Percentiles rank a stretch among this genome's conserved stretches.
phyloP scores from a whole-genome alignment of 30 jellyfish, hydroid and myxozoan species.

The Hydractinia symbiolongicarpus region DNA sequence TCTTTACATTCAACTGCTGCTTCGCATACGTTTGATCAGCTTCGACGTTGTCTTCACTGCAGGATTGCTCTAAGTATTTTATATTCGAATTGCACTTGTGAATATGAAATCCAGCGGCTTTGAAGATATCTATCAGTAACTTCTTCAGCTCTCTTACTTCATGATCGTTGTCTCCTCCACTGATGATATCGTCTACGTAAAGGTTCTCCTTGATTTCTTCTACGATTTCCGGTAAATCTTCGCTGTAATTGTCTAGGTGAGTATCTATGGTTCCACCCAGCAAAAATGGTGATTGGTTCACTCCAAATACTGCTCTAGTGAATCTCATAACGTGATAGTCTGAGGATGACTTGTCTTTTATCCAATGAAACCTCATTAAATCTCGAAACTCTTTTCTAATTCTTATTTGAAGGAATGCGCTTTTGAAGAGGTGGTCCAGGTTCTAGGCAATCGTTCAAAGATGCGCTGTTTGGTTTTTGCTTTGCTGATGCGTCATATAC shows the following conservation, averaged over 20 bases:
- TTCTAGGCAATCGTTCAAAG: constrained; percentile 64
- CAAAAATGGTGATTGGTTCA: constrained; percentile 42
- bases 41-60: not conserved
- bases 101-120: constrained; percentile 39
- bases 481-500: constrained; percentile 58
- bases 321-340: constrained; percentile 30
- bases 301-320: constrained; percentile 48
- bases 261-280: constrained; percentile 41
- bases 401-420: constrained; percentile 46
- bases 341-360: constrained; percentile 28
- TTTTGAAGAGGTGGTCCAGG: constrained; percentile 62
- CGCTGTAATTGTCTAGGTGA: constrained; percentile 31
- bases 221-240: constrained; percentile 17
- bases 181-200: constrained; percentile 52
- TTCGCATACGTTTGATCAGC: constrained; percentile 38
- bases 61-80: constrained; percentile 18
- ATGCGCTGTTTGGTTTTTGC: constrained; percentile 26
- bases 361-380: constrained; percentile 40
- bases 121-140: constrained; percentile 26
- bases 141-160: constrained; percentile 33
- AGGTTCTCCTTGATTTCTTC: constrained; percentile 40
- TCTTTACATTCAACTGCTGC: constrained; percentile 39
- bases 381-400: constrained; percentile 50
- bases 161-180: constrained; percentile 36
- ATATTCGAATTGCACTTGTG: constrained; percentile 71